A percentile compares a stretch with the other conserved stretches of the same genome.
phyloP scores from a whole-genome alignment of 2,113 vertebrate genomes.

The Leuciscus idus region DNA sequence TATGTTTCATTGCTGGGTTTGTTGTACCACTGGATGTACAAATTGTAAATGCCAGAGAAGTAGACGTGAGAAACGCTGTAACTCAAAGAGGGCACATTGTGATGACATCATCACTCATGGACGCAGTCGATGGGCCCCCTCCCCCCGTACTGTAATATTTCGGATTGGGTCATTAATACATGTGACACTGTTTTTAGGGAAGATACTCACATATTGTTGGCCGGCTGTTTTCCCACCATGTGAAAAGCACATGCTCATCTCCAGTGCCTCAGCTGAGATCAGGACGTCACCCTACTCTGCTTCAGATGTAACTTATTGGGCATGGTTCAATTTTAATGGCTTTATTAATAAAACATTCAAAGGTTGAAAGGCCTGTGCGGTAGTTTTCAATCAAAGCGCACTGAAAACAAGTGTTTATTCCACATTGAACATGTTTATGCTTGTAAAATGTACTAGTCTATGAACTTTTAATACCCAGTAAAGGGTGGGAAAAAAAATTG shows the following conservation, averaged over 20 bases:
- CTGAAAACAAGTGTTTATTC: neutral
- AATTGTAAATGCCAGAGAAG: slow-evolving; percentile 71
- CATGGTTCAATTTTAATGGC: slow-evolving; percentile 82
- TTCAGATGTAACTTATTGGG: slow-evolving; percentile 79
- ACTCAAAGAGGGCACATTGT: neutral
- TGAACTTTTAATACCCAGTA: neutral
- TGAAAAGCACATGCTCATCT: slow-evolving; percentile 75
- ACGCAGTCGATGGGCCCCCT: neutral
- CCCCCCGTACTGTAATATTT: neutral
- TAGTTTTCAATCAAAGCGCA: neutral
- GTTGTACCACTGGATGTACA: slow-evolving; percentile 79
- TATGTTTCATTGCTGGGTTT: slow-evolving; percentile 71
- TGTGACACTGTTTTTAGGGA: slow-evolving; percentile 27
- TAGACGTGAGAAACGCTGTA: slow-evolving; percentile 30
- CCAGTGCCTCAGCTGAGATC: slow-evolving; percentile 73
- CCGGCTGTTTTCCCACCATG: slow-evolving; percentile 50
- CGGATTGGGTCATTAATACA: neutral
- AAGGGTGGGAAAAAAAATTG: neutral
- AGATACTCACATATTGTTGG: slow-evolving; percentile 11
- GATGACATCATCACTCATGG: neutral
- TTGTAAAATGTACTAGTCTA: neutral
- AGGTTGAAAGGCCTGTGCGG: slow-evolving; percentile 59
- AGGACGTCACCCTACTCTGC: slow-evolving; percentile 73
- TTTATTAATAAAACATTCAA: slow-evolving; percentile 80
- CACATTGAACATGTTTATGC: neutral